phyloP scores from a whole-genome alignment of 1,140 invertebrate species.

The Phocides pigmalion region DNA sequence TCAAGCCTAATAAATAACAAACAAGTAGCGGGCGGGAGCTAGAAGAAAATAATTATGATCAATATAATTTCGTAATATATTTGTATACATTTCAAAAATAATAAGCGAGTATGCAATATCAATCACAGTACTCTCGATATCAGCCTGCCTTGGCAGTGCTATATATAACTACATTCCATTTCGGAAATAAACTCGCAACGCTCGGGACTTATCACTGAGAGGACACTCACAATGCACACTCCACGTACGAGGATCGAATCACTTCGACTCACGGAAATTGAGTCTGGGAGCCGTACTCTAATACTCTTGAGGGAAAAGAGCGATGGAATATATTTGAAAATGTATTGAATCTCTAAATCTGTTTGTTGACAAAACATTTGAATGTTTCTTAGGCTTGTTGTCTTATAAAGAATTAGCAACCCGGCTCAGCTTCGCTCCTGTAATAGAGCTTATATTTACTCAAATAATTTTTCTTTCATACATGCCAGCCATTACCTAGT shows the following conservation, averaged over 20 bases:
- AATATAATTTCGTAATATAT: background rate
- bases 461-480: too few species aligned
- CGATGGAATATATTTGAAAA: constrained; percentile 19
- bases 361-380: background rate
- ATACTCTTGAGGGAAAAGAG: constrained; percentile 11
- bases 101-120: background rate
- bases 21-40: too few species aligned
- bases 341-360: constrained; percentile 27
- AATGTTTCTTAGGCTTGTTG: too few species aligned
- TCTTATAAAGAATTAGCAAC: too few species aligned
- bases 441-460: too few species aligned
- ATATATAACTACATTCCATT: constrained; percentile 1
- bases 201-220: background rate
- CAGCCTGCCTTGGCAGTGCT: background rate
- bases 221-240: constrained; percentile 1
- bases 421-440: too few species aligned
- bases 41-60: background rate
- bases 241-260: constrained; percentile 11
- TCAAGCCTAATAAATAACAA: too few species aligned
- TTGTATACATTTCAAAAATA: background rate
- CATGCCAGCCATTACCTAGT: too few species aligned
- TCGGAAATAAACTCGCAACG: background rate
- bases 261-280: constrained; percentile 22
- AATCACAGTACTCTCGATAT: background rate
- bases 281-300: constrained; percentile 18